Conservation (phyloP, 2,888 invertebrate species). For the Coremacera marginata region DNA sequence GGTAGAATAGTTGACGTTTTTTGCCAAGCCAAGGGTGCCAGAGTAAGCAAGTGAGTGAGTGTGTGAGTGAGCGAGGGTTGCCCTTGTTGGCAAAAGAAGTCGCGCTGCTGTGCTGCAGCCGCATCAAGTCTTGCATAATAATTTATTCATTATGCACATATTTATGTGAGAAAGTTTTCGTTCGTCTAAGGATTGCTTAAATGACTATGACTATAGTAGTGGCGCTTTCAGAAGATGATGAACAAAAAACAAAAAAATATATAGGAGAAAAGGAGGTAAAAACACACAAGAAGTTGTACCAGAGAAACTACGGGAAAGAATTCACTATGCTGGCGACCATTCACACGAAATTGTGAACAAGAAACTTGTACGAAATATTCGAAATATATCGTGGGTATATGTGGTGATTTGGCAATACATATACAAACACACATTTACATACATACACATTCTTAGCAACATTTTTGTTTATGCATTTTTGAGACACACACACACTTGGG, state of each 20-base stretch:
- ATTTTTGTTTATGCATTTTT: no score
- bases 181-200: constrained; percentile 42
- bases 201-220: constrained; percentile 18
- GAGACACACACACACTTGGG: no score
- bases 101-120: not conserved
- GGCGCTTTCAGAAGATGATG: no score
- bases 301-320: no score
- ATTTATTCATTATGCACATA: constrained; percentile 56
- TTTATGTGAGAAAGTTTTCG: constrained; percentile 54
- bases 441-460: no score
- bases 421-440: no score
- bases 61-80: not conserved
- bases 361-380: constrained; percentile 11
- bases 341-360: constrained; percentile 5
- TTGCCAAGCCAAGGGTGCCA: not conserved
- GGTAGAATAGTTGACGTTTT: no score
- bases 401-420: no score
- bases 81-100: not conserved
- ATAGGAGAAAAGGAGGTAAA: not conserved
- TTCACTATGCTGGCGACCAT: not conserved
- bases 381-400: not conserved
- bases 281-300: not conserved
- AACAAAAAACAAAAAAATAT: not conserved
- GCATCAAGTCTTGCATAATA: constrained; percentile 46
- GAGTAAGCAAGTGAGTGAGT: not conserved